These are phyloP conservation scores for Melanchra persicariae DNA, from an alignment of 2,888 invertebrate species.

Conservation along the genomic window DNA sequence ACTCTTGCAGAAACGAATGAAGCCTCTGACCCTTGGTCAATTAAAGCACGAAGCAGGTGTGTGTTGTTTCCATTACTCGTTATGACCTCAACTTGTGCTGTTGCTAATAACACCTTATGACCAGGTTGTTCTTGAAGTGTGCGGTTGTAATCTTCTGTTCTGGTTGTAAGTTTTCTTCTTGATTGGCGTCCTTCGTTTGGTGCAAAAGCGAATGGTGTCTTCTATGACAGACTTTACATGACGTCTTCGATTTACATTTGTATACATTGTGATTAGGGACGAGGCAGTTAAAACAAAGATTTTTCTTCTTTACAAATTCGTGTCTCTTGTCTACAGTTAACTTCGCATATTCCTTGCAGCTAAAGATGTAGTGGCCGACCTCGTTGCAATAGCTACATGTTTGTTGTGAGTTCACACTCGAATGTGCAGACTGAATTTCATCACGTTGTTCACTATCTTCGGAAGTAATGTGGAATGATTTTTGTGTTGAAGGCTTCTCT, in stretches of 20 bases:
- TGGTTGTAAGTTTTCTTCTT: slow-evolving; percentile 13
- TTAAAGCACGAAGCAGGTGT: slow-evolving; percentile 57
- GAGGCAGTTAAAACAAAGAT: slow-evolving; percentile 21
- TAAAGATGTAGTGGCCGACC: slow-evolving; percentile 29
- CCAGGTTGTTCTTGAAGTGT: slow-evolving; percentile 52
- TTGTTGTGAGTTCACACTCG: slow-evolving; percentile 1
- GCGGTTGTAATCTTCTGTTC: slow-evolving; percentile 12
- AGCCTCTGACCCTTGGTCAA: slow-evolving; percentile 66
- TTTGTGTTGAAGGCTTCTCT: background rate
- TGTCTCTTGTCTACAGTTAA: slow-evolving; percentile 21
- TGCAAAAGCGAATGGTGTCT: slow-evolving; percentile 26
- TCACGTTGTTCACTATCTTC: too few relatives aligned
- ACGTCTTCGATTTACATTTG: slow-evolving; percentile 8
- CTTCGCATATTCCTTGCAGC: slow-evolving; percentile 32
- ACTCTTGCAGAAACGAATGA: slow-evolving; percentile 59
- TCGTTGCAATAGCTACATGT: slow-evolving; percentile 25
- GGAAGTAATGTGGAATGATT: too few relatives aligned
- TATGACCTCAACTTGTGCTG: slow-evolving; percentile 42
- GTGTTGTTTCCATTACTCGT: slow-evolving; percentile 41
- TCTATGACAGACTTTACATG: background rate
- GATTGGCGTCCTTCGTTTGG: background rate
- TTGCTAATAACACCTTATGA: slow-evolving; percentile 52
- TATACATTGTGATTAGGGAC: slow-evolving; percentile 23
- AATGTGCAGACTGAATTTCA: background rate
- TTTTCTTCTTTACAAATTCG: slow-evolving; percentile 24